Conservation (phyloP, 1,140 invertebrate genomes). For the Zophobas atratus region DNA sequence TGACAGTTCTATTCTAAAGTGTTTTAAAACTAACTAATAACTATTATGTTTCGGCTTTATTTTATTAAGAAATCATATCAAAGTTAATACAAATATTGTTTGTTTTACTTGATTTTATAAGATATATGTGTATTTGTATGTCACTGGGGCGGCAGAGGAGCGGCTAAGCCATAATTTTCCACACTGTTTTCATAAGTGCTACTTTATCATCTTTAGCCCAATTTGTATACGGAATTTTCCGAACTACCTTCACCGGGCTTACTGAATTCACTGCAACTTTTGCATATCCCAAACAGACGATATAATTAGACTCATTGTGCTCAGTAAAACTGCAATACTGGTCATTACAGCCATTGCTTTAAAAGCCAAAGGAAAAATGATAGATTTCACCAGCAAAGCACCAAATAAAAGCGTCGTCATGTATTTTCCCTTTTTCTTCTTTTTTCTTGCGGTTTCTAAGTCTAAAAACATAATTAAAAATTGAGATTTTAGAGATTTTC, state of each 20-base stretch:
- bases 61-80: too few relatives aligned
- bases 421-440: constrained; percentile 54
- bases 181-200: too few relatives aligned
- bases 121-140: too few relatives aligned
- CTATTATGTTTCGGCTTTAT: too few relatives aligned
- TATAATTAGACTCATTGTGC: constrained; percentile 59
- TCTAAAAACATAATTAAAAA: constrained; percentile 11
- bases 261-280: constrained; percentile 50
- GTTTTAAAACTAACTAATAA: too few relatives aligned
- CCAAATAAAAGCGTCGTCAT: constrained; percentile 52
- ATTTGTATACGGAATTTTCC: not conserved
- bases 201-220: constrained; percentile 44
- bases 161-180: too few relatives aligned
- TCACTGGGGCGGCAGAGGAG: too few relatives aligned
- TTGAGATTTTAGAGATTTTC: not conserved
- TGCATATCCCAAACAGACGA: constrained; percentile 61
- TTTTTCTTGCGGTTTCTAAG: constrained; percentile 51
- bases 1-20: too few relatives aligned
- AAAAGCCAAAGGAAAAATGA: constrained; percentile 61
- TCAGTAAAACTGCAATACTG: constrained; percentile 59
- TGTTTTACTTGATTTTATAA: too few relatives aligned
- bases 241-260: constrained; percentile 33
- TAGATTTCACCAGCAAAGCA: constrained; percentile 60
- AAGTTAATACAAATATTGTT: too few relatives aligned
- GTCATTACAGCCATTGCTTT: constrained; percentile 64